phyloP scores from a whole-genome alignment of 2,113 vertebrate genomes.

The Nesogale talazaci region DNA sequence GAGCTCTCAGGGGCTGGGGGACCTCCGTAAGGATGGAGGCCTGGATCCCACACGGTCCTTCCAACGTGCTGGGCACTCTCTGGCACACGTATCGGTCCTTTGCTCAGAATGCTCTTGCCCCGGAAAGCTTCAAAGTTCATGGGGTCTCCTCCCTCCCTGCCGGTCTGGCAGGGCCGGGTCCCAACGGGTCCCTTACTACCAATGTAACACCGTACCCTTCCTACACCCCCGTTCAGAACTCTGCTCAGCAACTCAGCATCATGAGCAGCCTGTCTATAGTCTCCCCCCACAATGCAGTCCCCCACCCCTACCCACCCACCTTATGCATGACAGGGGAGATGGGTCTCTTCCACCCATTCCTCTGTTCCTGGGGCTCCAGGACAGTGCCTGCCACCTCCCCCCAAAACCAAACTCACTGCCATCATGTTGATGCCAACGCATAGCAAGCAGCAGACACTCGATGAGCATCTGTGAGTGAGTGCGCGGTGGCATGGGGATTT shows the following conservation, averaged over 20 bases:
- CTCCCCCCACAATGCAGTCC: not conserved
- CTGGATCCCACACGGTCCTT: not conserved
- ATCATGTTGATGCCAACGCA: no score
- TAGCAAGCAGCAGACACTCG: not conserved
- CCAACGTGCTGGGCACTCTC: no score
- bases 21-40: not conserved
- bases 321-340: no score
- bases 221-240: rapidly evolving
- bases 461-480: not conserved
- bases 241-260: not conserved
- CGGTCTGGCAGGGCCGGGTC: not conserved
- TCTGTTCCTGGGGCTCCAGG: not conserved
- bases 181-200: not conserved
- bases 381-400: no score
- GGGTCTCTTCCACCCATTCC: not conserved
- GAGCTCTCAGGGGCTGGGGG: not conserved
- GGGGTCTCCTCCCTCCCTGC: not conserved
- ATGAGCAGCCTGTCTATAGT: not conserved
- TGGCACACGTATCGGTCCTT: not conserved
- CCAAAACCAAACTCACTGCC: no score
- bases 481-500: not conserved
- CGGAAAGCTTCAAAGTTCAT: not conserved
- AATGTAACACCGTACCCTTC: not conserved
- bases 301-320: no score
- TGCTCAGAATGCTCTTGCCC: not conserved